phyloP scores from a whole-genome alignment of 35 echinoderm and acorn worm species.

The Acanthaster planci region DNA sequence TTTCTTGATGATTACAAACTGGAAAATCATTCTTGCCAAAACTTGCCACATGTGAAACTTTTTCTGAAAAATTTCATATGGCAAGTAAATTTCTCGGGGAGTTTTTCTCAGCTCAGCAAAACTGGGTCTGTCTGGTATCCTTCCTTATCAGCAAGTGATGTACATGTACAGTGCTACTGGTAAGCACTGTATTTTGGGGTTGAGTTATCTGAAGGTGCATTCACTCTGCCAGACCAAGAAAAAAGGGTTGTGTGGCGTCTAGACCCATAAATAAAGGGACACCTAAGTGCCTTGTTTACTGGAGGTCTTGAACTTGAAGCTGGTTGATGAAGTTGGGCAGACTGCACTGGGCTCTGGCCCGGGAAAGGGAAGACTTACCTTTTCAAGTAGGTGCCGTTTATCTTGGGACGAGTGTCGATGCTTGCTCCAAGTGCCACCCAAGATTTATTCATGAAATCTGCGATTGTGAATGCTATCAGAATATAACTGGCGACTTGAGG shows the following conservation, averaged over 20 bases:
- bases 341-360: too few species aligned
- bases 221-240: background rate
- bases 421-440: background rate
- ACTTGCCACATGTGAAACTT: too few species aligned
- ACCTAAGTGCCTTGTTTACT: conserved; percentile 7
- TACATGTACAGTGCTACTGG: background rate
- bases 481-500: background rate
- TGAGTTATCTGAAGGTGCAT: background rate
- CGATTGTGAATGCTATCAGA: background rate
- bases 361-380: background rate
- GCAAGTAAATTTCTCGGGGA: too few species aligned
- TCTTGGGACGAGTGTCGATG: background rate
- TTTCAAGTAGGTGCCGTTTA: background rate
- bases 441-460: too few species aligned
- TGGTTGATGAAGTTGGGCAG: background rate
- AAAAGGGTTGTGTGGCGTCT: background rate
- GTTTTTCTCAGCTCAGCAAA: too few species aligned
- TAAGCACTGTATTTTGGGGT: background rate
- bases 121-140: too few species aligned
- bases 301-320: conserved; percentile 10
- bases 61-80: too few species aligned
- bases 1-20: too few species aligned
- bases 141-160: too few species aligned
- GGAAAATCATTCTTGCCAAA: too few species aligned
- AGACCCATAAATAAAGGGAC: background rate